Conservation (phyloP, 1,140 invertebrate species). For the Nebria ingens region DNA sequence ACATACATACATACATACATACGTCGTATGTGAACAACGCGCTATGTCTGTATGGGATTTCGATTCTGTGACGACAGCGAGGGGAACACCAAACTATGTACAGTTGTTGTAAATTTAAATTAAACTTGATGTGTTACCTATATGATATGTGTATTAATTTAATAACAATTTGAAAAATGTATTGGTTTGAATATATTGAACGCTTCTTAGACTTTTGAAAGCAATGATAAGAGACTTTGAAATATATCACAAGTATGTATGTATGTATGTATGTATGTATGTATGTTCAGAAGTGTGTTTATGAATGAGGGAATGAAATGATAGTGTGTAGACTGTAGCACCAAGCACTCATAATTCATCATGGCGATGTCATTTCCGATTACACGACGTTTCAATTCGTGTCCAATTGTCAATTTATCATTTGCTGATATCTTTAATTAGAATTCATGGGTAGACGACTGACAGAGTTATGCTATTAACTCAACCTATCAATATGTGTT, state of each 20-base stretch:
- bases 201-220: background rate
- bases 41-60: too few relatives aligned
- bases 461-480: background rate
- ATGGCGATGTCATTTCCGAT: conserved; percentile 5
- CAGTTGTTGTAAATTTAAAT: too few relatives aligned
- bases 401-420: conserved; percentile 8
- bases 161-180: background rate
- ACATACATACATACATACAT: too few relatives aligned
- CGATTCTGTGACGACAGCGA: background rate
- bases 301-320: too few relatives aligned
- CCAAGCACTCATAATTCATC: background rate
- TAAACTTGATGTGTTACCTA: too few relatives aligned
- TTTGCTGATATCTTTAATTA: conserved; percentile 5
- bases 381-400: conserved; percentile 4
- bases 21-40: too few relatives aligned
- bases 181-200: background rate
- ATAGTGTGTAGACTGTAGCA: background rate
- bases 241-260: background rate
- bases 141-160: too few relatives aligned
- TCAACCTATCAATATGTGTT: background rate
- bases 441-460: background rate
- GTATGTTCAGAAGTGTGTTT: background rate
- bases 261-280: background rate
- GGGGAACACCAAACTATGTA: too few relatives aligned
- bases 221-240: background rate